Evolutionary conservation across 2,888 invertebrate species (phyloP).

Genomic region (Ichneumoninae sp.): DNA sequence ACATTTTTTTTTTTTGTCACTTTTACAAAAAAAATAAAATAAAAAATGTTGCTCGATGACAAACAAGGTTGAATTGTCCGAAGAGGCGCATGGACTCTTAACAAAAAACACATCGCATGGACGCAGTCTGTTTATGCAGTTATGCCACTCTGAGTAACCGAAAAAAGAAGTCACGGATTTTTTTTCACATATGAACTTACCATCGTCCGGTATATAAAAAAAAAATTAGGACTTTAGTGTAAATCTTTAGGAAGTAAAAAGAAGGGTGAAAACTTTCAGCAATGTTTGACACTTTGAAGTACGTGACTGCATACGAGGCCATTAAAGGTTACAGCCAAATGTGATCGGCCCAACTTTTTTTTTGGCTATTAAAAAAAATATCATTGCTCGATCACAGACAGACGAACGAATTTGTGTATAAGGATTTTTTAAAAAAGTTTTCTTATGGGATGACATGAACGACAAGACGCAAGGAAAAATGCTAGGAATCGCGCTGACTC

Average conservation of each 20-base stretch:
- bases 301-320: too few species aligned
- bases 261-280: too few species aligned
- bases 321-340: too few species aligned
- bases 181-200: too few species aligned
- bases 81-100: constrained; percentile 16
- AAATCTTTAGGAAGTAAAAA: background rate
- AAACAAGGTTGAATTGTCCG: constrained; percentile 50
- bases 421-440: background rate
- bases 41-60: too few species aligned
- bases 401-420: background rate
- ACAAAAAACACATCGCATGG: background rate
- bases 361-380: background rate
- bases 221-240: background rate
- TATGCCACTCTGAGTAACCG: background rate
- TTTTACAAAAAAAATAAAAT: too few species aligned
- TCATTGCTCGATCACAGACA: too few species aligned
- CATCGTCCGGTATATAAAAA: background rate
- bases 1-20: too few species aligned
- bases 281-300: too few species aligned
- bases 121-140: constrained; percentile 10
- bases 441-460: background rate
- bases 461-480: constrained; percentile 8
- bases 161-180: background rate
- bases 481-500: background rate
- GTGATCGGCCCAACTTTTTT: too few species aligned